These are phyloP conservation scores for Macaria liturata DNA, from an alignment of 2,888 invertebrate species.

Conservation along the genomic window DNA sequence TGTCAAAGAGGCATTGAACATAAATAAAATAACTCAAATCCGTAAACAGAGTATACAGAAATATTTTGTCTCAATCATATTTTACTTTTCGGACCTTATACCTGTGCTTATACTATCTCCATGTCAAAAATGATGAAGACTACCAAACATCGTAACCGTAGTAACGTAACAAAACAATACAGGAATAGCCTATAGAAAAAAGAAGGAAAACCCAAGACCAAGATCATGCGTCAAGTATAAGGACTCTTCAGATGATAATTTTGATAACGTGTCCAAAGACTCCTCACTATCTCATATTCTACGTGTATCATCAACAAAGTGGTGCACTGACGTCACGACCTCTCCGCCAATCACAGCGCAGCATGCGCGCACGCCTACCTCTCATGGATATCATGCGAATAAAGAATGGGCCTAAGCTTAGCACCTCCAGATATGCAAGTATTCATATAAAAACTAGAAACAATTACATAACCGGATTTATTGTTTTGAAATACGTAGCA, in stretches of 20 bases:
- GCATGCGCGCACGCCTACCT: conserved; percentile 62
- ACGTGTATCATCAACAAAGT: conserved; percentile 22
- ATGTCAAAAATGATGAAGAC: too few species aligned
- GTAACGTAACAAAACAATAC: too few species aligned
- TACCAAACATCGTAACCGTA: too few species aligned
- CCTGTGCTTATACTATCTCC: too few species aligned
- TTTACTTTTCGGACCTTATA: too few species aligned
- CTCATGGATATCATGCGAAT: conserved; percentile 66
- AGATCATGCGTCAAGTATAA: neutral
- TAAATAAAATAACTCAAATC: too few species aligned
- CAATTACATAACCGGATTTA: conserved; percentile 6
- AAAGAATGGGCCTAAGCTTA: conserved; percentile 21
- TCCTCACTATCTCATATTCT: neutral
- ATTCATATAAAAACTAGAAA: neutral
- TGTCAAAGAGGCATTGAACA: too few species aligned
- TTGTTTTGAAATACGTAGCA: conserved; percentile 8
- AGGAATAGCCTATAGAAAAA: too few species aligned
- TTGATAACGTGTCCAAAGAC: neutral
- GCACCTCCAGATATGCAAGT: neutral
- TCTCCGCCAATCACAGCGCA: conserved; percentile 52
- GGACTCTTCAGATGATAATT: neutral
- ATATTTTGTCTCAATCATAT: too few species aligned
- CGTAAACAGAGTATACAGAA: too few species aligned
- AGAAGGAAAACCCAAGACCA: too few species aligned
- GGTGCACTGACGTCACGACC: conserved; percentile 31